Evolutionary conservation across 2,113 vertebrate genomes (phyloP).

Genomic region (Psilopsiagon aymara): DNA sequence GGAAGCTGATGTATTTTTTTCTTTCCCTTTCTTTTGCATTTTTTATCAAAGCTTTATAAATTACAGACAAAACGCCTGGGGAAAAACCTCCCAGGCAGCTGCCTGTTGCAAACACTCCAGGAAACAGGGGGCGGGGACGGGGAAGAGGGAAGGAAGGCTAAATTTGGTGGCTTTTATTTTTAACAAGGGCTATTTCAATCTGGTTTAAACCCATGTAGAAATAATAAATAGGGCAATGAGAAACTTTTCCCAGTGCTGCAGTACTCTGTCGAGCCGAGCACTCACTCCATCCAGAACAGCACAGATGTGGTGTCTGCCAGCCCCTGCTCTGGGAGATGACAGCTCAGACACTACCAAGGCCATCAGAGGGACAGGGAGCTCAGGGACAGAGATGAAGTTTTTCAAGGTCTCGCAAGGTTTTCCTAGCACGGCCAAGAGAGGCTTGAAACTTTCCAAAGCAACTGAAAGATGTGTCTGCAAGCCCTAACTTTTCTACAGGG

Average conservation of each 20-base stretch:
- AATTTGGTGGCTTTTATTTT: conserved; percentile 65
- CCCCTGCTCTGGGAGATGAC: background rate
- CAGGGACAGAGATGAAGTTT: background rate
- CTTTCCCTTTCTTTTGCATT: conserved; percentile 17
- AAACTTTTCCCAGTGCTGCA: background rate
- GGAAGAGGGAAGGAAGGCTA: conserved; percentile 57
- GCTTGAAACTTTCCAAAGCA: conserved; percentile 1
- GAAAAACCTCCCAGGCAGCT: conserved; percentile 5
- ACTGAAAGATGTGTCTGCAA: background rate
- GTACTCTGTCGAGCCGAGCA: background rate
- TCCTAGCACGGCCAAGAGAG: conserved; percentile 1
- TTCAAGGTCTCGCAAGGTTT: background rate
- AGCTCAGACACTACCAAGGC: conserved; percentile 42
- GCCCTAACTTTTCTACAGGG: background rate
- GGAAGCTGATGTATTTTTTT: conserved; percentile 12
- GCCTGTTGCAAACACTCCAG: conserved; percentile 48
- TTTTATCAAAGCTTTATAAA: conserved; percentile 53
- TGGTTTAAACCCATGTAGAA: background rate
- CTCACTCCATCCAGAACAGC: rapidly evolving
- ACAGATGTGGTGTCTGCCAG: background rate
- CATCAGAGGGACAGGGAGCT: background rate
- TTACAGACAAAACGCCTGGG: conserved; percentile 21
- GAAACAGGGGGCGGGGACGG: background rate
- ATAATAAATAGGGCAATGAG: background rate
- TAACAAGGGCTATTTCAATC: conserved; percentile 38